Evolutionary conservation across 2,888 invertebrate genomes (phyloP), one percentile per base, ranked within the genome.

Genomic region (Aproaerema taeniolella): DNA sequence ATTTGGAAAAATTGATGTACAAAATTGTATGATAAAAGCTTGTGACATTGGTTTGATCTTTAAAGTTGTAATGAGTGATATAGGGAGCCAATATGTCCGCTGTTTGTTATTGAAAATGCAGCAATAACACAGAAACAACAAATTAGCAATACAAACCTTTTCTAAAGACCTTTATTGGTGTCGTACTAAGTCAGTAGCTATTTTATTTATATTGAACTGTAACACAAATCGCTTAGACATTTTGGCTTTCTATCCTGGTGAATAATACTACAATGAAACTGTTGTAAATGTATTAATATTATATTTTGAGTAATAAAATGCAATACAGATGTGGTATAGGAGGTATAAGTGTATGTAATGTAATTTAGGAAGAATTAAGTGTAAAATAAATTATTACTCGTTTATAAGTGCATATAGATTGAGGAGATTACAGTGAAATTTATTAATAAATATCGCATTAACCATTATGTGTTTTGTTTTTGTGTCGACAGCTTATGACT

Each of bases 381-480:
- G 80, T 85, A 82, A 77, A 77, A 80, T 85, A 85, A 82, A 82
- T 81, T 83, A 86, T 85, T 83, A 74, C 63, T 78, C 61, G 58
- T 65, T 62, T 67, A 55, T 81, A 83, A 82, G 80, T 74, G 76
- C 73, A 75, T 76, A 82, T 80, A 82, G 81, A 77, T 72, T 74
- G 82, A 77, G 71, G 67, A 79, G 71, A 81, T 76, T 72, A 82
- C 81, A 80, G 79, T 83, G 83, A 85, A 83, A 79, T 75, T 82
- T 79, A 82, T 75, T 77, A 85, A 83, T 86, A 86, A 86, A 86
- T 82, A 83, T 76, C 74, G 79, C 79, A 86, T 83, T 85, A 83
- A 78, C 75, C 80, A 81, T 71, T 78, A 53, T 4, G 13, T 33
- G 7, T 31, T 29, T 42, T 32, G 28, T 47, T 41, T 58, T 51